Percentiles rank a stretch among this genome's conserved stretches.
Evolutionary conservation across 2,113 vertebrate genomes (phyloP).

Genomic region (Rallus limicola): DNA sequence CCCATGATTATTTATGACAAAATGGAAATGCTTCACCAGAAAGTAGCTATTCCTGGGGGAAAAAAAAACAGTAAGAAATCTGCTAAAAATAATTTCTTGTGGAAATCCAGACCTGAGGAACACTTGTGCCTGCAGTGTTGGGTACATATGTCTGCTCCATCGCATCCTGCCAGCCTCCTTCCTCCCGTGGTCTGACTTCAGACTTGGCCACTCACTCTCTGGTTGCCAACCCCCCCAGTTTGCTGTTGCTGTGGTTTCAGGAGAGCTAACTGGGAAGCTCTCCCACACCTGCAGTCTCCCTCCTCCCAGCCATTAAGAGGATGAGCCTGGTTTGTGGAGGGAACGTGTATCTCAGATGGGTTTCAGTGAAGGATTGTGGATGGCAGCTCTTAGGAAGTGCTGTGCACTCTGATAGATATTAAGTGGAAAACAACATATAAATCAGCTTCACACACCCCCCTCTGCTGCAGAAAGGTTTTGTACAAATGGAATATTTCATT

Average conservation of each 20-base stretch:
- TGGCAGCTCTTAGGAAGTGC: background rate
- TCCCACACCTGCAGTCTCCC: background rate
- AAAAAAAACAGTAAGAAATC: rapidly evolving
- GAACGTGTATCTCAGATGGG: background rate
- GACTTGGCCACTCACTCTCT: background rate
- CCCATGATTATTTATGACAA: background rate
- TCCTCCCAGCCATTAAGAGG: background rate
- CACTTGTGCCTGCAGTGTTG: rapidly evolving
- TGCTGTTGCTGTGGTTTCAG: background rate
- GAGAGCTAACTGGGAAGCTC: background rate
- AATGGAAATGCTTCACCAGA: background rate
- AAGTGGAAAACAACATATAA: background rate
- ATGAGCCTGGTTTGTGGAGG: background rate
- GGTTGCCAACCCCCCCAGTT: background rate
- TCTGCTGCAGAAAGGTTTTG: background rate
- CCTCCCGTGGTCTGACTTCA: background rate
- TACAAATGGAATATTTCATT: background rate
- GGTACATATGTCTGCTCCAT: background rate
- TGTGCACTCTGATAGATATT: background rate
- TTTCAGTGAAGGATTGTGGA: background rate
- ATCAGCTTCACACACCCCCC: background rate
- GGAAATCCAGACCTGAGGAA: background rate
- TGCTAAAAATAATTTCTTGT: background rate
- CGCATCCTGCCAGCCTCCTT: background rate
- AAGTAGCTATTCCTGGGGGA: background rate